Conservation (phyloP, 2,888 invertebrate genomes). For the Notocelia uddmanniana region DNA sequence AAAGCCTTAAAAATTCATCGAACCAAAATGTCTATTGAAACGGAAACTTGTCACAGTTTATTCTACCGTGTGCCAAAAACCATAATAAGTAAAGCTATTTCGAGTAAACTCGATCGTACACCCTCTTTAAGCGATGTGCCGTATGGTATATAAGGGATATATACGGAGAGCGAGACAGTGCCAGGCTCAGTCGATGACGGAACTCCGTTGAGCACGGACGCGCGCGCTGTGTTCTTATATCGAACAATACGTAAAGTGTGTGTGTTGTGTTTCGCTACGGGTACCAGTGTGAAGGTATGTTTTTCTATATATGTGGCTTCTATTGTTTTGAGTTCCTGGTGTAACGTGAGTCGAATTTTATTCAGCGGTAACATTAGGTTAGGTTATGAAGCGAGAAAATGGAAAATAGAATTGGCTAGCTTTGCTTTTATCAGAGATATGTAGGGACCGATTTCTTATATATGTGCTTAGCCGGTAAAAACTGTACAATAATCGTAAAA, state of each 20-base stretch:
- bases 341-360: background rate
- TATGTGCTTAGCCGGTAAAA: background rate
- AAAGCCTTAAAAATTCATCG: background rate
- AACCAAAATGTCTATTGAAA: background rate
- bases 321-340: background rate
- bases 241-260: background rate
- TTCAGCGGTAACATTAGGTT: background rate
- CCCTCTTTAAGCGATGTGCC: background rate
- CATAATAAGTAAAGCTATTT: slow-evolving; percentile 22
- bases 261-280: slow-evolving; percentile 12
- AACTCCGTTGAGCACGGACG: background rate
- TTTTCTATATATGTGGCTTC: background rate
- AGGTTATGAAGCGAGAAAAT: no score
- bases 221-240: background rate
- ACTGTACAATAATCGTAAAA: no score
- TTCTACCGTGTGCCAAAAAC: background rate
- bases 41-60: slow-evolving; percentile 27
- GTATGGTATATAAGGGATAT: slow-evolving; percentile 10
- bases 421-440: background rate
- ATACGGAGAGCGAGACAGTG: background rate
- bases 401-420: background rate
- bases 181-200: background rate
- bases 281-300: slow-evolving; percentile 1
- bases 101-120: background rate
- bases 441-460: background rate